phyloP scores from a whole-genome alignment of 2,113 vertebrate species.

The Diadophis punctatus region DNA sequence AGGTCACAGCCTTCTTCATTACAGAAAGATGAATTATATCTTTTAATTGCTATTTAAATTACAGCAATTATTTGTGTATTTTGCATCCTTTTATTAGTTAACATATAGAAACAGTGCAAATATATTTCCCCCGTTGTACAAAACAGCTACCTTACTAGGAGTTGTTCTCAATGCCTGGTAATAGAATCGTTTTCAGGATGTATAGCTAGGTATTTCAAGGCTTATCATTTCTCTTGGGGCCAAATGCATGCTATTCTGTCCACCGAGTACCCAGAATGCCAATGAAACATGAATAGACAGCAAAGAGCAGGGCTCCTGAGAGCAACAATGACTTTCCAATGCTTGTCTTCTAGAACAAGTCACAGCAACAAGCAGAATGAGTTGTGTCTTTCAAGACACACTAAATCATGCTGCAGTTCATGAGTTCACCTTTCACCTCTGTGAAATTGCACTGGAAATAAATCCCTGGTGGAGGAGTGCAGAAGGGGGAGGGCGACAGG shows the following conservation, averaged over 20 bases:
- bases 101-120: not conserved
- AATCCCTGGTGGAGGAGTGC: not conserved
- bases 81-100: not conserved
- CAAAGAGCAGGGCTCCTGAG: conserved; percentile 21
- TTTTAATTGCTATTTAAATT: not conserved
- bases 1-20: not conserved
- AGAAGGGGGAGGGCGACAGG: conserved; percentile 4
- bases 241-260: not conserved
- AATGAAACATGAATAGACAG: conserved; percentile 31
- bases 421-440: conserved; percentile 54
- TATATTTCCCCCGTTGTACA: not conserved
- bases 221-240: not conserved
- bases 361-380: conserved; percentile 50
- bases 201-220: not conserved
- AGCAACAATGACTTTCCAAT: conserved; percentile 23
- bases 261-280: not conserved
- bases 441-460: conserved; percentile 54
- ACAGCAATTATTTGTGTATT: not conserved
- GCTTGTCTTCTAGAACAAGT: conserved; percentile 30
- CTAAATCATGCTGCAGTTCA: conserved; percentile 52
- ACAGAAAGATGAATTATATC: not conserved
- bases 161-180: not conserved
- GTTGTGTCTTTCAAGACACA: conserved; percentile 50
- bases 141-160: not conserved
- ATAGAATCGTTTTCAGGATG: not conserved